These are phyloP conservation scores for Heliconius himera DNA, from an alignment of 1,140 invertebrate genomes.

Conservation along the genomic window DNA sequence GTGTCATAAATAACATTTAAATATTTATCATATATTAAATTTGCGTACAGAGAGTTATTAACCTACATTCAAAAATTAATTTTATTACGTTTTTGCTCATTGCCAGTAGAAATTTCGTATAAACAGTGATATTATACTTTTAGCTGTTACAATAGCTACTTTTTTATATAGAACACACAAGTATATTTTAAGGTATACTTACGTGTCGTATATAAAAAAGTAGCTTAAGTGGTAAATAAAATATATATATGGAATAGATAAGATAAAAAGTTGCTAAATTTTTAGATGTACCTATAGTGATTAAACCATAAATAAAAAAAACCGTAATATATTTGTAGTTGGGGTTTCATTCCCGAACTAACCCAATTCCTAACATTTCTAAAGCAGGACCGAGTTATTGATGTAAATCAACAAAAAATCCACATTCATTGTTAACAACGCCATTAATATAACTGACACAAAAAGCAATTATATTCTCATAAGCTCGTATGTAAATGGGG, in stretches of 20 bases:
- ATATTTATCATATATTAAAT: background rate
- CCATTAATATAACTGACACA: constrained; percentile 30
- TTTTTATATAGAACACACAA: too few relatives aligned
- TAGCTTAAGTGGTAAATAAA: too few relatives aligned
- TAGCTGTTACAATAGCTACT: too few relatives aligned
- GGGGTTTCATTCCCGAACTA: background rate
- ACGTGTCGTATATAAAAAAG: too few relatives aligned
- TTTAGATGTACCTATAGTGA: too few relatives aligned
- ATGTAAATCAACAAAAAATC: background rate
- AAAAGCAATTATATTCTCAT: constrained; percentile 40
- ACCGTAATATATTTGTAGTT: too few relatives aligned
- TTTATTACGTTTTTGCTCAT: background rate
- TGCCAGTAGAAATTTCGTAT: background rate
- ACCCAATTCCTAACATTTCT: background rate
- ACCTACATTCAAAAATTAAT: background rate
- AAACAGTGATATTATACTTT: background rate
- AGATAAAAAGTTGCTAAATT: too few relatives aligned
- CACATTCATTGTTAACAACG: constrained; percentile 12
- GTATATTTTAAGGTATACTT: too few relatives aligned
- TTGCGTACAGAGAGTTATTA: background rate
- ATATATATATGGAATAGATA: too few relatives aligned
- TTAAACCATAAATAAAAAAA: too few relatives aligned
- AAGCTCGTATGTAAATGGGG: constrained; percentile 36
- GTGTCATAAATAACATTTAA: background rate
- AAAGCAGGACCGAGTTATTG: background rate